Evolutionary conservation across 2,888 invertebrate genomes (phyloP).

Genomic region (Caenorhabditis uteleia): DNA sequence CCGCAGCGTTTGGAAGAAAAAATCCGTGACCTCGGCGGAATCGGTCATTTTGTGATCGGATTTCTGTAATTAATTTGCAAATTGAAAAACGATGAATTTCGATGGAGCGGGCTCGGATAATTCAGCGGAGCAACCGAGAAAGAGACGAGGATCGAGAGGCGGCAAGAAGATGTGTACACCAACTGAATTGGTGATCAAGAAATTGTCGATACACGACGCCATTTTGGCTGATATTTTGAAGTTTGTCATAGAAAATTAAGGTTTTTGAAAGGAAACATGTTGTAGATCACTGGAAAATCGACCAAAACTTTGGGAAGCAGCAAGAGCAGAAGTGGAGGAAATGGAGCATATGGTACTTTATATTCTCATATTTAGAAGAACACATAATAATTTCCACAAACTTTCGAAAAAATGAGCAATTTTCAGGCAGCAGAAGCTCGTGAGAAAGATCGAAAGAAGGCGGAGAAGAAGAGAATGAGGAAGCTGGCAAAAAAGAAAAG

Average conservation of each 20-base stretch:
- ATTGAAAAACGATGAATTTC: neutral
- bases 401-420: neutral
- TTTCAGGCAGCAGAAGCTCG: neutral
- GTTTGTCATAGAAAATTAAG: no score
- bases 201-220: no score
- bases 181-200: no score
- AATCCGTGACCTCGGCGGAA: slow-evolving; percentile 24
- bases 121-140: no score
- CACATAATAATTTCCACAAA: neutral
- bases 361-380: no score
- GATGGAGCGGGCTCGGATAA: no score
- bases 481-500: neutral
- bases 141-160: no score
- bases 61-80: neutral
- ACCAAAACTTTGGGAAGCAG: slow-evolving; percentile 15
- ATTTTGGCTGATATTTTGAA: no score
- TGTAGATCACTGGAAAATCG: slow-evolving; percentile 8
- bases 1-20: slow-evolving; percentile 41
- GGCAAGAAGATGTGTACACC: no score
- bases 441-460: neutral
- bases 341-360: slow-evolving; percentile 11
- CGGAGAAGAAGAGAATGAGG: neutral
- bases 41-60: slow-evolving; percentile 17
- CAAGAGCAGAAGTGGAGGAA: slow-evolving; percentile 10
- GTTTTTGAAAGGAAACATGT: no score